Evolutionary conservation across 2,888 invertebrate species (phyloP), one percentile per base, ranked within the genome.

Genomic region (Pseudococcus viburni): DNA sequence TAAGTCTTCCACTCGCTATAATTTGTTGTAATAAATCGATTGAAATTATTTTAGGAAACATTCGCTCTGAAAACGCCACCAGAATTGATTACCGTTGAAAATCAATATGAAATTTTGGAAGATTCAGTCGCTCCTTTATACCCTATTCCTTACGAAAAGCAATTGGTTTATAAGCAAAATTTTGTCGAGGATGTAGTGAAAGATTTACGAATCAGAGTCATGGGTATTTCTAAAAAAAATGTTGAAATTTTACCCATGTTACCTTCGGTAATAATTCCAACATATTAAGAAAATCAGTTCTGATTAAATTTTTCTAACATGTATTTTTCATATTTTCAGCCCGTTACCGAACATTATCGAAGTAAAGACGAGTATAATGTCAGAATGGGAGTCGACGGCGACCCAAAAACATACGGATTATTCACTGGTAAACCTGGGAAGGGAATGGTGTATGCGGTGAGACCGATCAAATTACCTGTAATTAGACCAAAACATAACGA

Each of bases 61-160:
- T 39, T 42, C 12, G n/a, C 42, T 42, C 4, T 51, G 17, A 88
- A 39, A 59, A 85, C 85, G 5, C 48, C 15, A 5, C 48, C 51
- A 39, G 88, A 88, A 51, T 22, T 33, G 9, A 59, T 90, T 4
- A 90, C 89, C 4, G 73, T 39, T 8, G 89, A 89, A 22, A 90
- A 90, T 46, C 90, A 90, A 80, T 90, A 89, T 80, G 94, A 94
- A 87, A 92, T 92, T 90, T 91, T 96, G 17, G 94, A 94, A 91
- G 93, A 93, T 90, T 94, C 93, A 1, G 94, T 95, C 0, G 94
- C 93, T 88, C 95, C 95, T 26, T 93, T 94, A 89, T 94, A 94
- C 93, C 93, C 94, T 90, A 91, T 95, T 86, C 93, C 94, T 11
- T 97, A 97, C 91, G 93, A 94, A 0, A 93, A 95, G 90, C 97